Conservation (phyloP, 2,888 invertebrate species). For the Podotricha telesiphe region DNA sequence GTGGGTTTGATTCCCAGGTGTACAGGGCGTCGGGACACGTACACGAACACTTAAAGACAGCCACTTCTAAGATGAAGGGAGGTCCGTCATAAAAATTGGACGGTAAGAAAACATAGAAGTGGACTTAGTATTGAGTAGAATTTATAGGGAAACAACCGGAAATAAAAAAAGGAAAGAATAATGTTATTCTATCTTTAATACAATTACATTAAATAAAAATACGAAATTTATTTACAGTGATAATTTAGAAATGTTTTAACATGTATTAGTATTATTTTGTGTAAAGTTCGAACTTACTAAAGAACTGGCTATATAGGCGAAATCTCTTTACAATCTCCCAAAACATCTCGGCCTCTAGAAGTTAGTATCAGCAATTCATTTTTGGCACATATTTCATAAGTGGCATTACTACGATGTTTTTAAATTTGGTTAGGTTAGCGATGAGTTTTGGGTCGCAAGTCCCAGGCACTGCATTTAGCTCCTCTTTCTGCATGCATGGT, state of each 20-base stretch:
- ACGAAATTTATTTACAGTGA: not conserved
- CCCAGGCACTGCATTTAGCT: too few relatives aligned
- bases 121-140: slow-evolving; percentile 43
- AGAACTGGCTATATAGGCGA: too few relatives aligned
- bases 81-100: slow-evolving; percentile 82
- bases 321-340: too few relatives aligned
- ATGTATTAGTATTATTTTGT: too few relatives aligned
- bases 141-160: slow-evolving; percentile 38
- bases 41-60: slow-evolving; percentile 79
- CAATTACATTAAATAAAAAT: not conserved
- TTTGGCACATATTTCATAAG: too few relatives aligned
- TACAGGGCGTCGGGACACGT: slow-evolving; percentile 75
- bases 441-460: too few relatives aligned
- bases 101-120: slow-evolving; percentile 60
- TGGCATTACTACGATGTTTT: too few relatives aligned
- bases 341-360: too few relatives aligned
- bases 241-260: not conserved
- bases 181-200: slow-evolving; percentile 27
- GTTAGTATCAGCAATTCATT: too few relatives aligned
- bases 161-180: slow-evolving; percentile 27
- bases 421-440: too few relatives aligned
- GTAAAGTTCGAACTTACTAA: too few relatives aligned
- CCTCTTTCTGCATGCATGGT: too few relatives aligned
- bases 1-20: slow-evolving; percentile 84
- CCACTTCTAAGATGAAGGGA: slow-evolving; percentile 80